These are phyloP conservation scores for Rhopalosiphum padi DNA, from an alignment of 1,140 invertebrate species.

Conservation along the genomic window DNA sequence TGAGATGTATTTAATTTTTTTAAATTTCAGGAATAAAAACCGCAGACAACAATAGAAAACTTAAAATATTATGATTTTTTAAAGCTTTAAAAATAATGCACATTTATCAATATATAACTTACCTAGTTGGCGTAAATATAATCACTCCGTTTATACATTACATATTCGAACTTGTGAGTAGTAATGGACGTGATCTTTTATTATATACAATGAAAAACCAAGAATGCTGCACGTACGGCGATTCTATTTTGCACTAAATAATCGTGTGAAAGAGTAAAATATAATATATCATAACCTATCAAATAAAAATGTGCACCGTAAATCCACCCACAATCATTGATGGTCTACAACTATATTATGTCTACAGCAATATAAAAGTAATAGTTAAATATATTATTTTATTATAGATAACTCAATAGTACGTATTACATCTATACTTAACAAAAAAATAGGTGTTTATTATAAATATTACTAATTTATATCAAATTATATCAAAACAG, in stretches of 20 bases:
- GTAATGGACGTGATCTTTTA: background rate
- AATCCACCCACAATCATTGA: background rate
- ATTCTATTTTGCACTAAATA: background rate
- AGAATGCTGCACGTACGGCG: background rate
- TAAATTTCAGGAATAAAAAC: background rate
- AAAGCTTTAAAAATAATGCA: background rate
- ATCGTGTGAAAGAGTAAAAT: background rate
- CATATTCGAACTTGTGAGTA: background rate
- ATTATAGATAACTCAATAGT: no score
- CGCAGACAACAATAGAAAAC: background rate
- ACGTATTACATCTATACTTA: no score
- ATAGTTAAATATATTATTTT: background rate
- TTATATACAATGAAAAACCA: background rate
- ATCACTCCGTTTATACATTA: background rate
- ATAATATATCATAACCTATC: background rate
- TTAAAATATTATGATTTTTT: background rate
- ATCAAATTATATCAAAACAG: background rate
- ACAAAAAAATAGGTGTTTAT: no score
- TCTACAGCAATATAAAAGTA: background rate
- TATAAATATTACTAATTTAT: background rate
- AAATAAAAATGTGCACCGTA: background rate
- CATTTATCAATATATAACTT: background rate
- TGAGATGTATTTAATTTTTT: background rate
- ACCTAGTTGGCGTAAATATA: background rate
- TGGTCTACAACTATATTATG: no score